Percentiles rank a stretch among this genome's conserved stretches.
These are phyloP conservation scores for Antechinus stuartii DNA, from an alignment of 2,113 vertebrate species.

Conservation along the genomic window DNA sequence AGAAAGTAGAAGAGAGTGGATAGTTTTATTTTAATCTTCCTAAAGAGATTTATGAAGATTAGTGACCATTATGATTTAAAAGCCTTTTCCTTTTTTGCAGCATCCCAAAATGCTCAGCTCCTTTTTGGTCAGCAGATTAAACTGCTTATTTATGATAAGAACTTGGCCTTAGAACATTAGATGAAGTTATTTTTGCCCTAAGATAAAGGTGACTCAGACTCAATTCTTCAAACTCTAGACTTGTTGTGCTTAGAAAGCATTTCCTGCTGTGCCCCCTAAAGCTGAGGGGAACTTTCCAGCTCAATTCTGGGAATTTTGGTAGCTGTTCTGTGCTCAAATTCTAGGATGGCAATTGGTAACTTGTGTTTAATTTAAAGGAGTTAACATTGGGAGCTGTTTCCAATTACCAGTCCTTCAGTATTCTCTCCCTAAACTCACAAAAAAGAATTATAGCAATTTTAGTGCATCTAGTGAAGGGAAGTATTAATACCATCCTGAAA, in stretches of 20 bases:
- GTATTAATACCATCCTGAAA: constrained; percentile 42
- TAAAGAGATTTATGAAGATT: constrained; percentile 21
- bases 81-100: constrained; percentile 15
- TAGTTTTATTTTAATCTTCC: constrained; percentile 52
- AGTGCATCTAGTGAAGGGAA: constrained; percentile 29
- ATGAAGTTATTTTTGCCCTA: constrained; percentile 28
- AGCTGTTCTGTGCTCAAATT: not conserved
- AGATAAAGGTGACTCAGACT: constrained; percentile 46
- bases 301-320: constrained; percentile 39
- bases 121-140: constrained; percentile 33
- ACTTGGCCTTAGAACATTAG: constrained; percentile 45
- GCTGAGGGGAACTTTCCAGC: constrained; percentile 18
- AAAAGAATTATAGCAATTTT: constrained; percentile 12
- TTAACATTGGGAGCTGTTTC: not conserved
- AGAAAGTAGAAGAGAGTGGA: constrained; percentile 42
- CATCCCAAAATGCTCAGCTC: constrained; percentile 16
- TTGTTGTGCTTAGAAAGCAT: constrained; percentile 36
- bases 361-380: constrained; percentile 7
- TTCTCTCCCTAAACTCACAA: constrained; percentile 15
- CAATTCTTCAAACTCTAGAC: not conserved
- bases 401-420: constrained; percentile 38
- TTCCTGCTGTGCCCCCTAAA: constrained; percentile 37
- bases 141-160: constrained; percentile 39
- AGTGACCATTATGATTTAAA: constrained; percentile 48
- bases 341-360: constrained; percentile 26